Base-by-base conservation (phyloP, 2,113 vertebrate genomes). In the Pseudorectes ferrugineus region DNA sequence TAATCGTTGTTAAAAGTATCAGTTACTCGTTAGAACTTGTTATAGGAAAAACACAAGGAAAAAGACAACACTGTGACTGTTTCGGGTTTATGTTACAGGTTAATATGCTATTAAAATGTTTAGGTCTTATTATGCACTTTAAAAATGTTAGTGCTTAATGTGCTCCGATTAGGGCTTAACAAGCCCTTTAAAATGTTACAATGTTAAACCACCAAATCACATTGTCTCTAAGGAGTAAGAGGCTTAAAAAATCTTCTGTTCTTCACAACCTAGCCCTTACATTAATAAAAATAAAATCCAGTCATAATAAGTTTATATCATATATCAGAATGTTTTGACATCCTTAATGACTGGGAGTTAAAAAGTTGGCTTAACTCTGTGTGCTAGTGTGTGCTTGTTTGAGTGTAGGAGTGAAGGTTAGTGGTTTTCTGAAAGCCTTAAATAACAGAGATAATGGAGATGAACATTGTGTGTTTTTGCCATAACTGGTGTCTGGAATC, bases 271-370 rank as follows among this genome's bases (percentile, higher is more conserved):
- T 85, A 95, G 95, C 92, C 63, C 88, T 94, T 84, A 90, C 88
- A 89, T 94, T 85, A 92, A 93, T 94, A 95, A 97, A 95, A 96
- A 89, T 82, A 96, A 97, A 95, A 96, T 96, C 96, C 81, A 96
- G 88, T 89, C 95, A 96, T 97, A 95, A 96, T 97, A 95, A 95
- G 94, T 96, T 95, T 95, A 96, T 94, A 95, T 94, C 73, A 96
- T 97, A 92, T 96, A 97, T 97, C 97, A 97, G 94, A 95, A 94
- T 95, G 95, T 95, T 96, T 97, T 97, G 97, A 97, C 97, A 97
- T 97, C 92, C 92, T 88, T 97, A 97, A 97, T 97, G 93, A 94
- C 96, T 96, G 86, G 95, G 95, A 97, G 95, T 97, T 97, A 93
- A 89, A 96, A 94, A 91, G 85, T 94, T 97, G 96, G 97, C 96